Evolutionary conservation across 2,888 invertebrate species (phyloP).

Genomic region (Dendrolimus pini): DNA sequence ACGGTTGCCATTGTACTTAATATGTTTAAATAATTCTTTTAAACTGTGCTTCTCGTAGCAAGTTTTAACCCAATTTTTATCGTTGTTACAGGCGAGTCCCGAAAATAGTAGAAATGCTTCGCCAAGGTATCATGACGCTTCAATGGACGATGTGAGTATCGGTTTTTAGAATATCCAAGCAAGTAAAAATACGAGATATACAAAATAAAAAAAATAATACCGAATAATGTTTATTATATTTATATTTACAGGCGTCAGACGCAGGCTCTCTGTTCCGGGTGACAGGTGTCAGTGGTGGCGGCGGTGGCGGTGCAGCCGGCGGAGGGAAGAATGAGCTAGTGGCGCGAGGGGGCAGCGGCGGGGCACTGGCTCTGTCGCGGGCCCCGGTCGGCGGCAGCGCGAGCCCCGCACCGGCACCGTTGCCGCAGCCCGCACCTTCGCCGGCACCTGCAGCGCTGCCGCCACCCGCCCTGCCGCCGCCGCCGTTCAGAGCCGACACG

Average conservation of each 20-base stretch:
- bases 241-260: constrained; percentile 55
- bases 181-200: no score
- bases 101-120: constrained; percentile 72
- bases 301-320: constrained; percentile 78
- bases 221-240: background rate
- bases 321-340: constrained; percentile 79
- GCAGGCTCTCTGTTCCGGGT: constrained; percentile 66
- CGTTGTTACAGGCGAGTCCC: constrained; percentile 68
- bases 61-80: background rate
- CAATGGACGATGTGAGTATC: constrained; percentile 68
- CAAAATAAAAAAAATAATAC: background rate
- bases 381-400: constrained; percentile 78
- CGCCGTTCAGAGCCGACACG: constrained; percentile 76
- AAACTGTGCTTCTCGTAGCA: no score
- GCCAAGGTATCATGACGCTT: constrained; percentile 66
- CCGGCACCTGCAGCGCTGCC: constrained; percentile 83
- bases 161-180: background rate
- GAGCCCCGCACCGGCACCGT: constrained; percentile 80
- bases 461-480: constrained; percentile 79
- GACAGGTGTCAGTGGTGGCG: constrained; percentile 74
- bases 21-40: no score
- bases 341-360: constrained; percentile 80
- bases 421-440: constrained; percentile 81
- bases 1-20: constrained; percentile 8
- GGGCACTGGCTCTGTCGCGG: constrained; percentile 77